phyloP scores from a whole-genome alignment of 1,140 invertebrate species.

The Mactra quadrangularis region DNA sequence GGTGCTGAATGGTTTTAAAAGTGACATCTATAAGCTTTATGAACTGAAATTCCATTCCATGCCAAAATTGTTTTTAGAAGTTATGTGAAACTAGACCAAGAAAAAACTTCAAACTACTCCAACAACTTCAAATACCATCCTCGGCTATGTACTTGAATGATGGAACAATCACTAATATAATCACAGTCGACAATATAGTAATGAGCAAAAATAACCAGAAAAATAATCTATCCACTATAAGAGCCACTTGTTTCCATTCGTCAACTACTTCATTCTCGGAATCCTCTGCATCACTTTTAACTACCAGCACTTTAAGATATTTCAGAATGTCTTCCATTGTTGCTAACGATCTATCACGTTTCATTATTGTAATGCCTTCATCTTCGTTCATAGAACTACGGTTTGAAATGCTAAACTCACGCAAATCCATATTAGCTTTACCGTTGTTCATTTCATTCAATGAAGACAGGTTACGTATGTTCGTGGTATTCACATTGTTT shows the following conservation, averaged over 20 bases:
- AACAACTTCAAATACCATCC: constrained; percentile 49
- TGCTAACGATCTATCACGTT: constrained; percentile 52
- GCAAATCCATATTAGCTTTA: constrained; percentile 53
- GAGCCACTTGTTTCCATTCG: constrained; percentile 99
- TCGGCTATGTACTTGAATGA: constrained; percentile 79
- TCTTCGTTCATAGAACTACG: constrained; percentile 41
- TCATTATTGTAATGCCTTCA: constrained; percentile 17
- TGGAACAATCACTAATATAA: constrained; percentile 98
- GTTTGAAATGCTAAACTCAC: constrained; percentile 48
- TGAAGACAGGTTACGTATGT: constrained; percentile 5
- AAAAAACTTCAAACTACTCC: too few relatives aligned
- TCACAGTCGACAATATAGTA: constrained; percentile 96
- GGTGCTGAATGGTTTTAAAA: too few relatives aligned
- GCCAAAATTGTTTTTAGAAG: too few relatives aligned
- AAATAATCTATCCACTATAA: constrained; percentile 99
- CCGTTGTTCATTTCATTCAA: constrained; percentile 32
- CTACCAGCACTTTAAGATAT: constrained; percentile 68
- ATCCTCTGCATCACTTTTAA: constrained; percentile 70
- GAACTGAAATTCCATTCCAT: too few relatives aligned
- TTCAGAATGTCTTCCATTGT: constrained; percentile 68
- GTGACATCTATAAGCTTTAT: too few relatives aligned
- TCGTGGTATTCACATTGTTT: constrained; percentile 25
- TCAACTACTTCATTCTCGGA: constrained; percentile 70
- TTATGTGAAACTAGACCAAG: too few relatives aligned
- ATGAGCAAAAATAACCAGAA: constrained; percentile 99